Base-by-base conservation (phyloP, 2,888 invertebrate species). In the Leptura quadrifasciata region DNA sequence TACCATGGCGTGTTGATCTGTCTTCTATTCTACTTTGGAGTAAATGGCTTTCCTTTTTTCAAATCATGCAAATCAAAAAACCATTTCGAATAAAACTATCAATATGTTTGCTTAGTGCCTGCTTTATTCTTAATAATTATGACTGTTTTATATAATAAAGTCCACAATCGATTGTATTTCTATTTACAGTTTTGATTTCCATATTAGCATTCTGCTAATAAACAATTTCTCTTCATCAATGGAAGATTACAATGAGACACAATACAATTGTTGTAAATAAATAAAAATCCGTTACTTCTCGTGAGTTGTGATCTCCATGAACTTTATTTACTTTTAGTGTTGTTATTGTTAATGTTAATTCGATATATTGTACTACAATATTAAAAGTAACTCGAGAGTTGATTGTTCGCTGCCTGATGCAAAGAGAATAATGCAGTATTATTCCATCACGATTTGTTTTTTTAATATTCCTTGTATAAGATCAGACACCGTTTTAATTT, bases 201-300 rank as follows among this genome's bases (percentile, higher is more conserved):
- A 47, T 47, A 47, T 47, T 47, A 47, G n/a, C 15, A 47, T 47
- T n/a, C 47, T 47, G 5, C n/a, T 47, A 47, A 47, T 47, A 47
- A 47, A 47, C n/a, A 47, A n/a, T 47, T n/a, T 47, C 47, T n/a
- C 15, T 47, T n/a, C n/a, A 47, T 47, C n/a, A 47, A n/a, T 47
- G n/a, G 47, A 47, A 47, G n/a, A 47, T 47, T n/a, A n/a, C 17
- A 12, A 12, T 39, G 5, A 47, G n/a, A 47, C 47, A 47, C 47
- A n/a, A 47, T 47, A 47, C 47, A 47, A 47, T 47, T 47, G 47
- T 47, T 47, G 15, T 47, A 47, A 47, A 47, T 47, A 47, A 15
- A 47, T 47, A n/a, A n/a, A 47, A 47, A 15, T n/a, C 47, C 47
- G 47, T 47, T 47, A 47, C 47, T 39, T 39, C 39, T 47, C n/a